Evolutionary conservation across 2,113 vertebrate species (phyloP).

Genomic region (Chionis minor): DNA sequence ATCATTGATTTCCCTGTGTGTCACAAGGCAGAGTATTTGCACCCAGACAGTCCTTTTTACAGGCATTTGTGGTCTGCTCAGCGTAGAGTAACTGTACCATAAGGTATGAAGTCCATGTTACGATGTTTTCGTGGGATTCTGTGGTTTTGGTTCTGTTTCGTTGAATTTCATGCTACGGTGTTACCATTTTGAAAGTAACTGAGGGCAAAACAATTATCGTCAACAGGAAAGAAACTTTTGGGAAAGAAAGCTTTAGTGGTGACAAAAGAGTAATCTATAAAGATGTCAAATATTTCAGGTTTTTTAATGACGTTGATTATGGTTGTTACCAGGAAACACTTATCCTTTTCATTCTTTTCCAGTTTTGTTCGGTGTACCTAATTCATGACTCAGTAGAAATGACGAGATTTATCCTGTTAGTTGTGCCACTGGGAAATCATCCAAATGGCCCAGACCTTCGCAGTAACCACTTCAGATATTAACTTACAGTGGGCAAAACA

Average conservation of each 20-base stretch:
- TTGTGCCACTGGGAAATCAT: slow-evolving; percentile 61
- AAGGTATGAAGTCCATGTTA: neutral
- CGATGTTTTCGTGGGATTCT: neutral
- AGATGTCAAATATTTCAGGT: neutral
- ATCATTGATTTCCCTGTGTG: neutral
- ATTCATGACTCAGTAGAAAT: slow-evolving; percentile 64
- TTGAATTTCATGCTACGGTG: neutral
- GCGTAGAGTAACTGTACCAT: neutral
- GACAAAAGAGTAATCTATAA: slow-evolving; percentile 25
- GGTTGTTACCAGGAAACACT: slow-evolving; percentile 43
- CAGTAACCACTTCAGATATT: slow-evolving; percentile 61
- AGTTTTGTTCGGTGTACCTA: slow-evolving; percentile 38
- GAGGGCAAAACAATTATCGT: neutral
- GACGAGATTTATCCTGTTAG: slow-evolving; percentile 56
- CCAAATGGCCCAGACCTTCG: slow-evolving; percentile 55
- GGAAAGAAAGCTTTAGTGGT: neutral
- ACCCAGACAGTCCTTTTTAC: neutral
- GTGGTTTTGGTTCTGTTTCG: neutral
- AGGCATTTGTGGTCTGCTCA: neutral
- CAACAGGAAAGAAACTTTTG: neutral
- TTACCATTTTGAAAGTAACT: neutral
- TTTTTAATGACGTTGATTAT: slow-evolving; percentile 7
- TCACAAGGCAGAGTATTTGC: neutral
- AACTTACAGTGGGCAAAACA: slow-evolving; percentile 64
- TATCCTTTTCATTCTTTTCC: slow-evolving; percentile 50